Percentiles rank a stretch among this genome's conserved stretches.
Conservation (phyloP, 2,888 invertebrate species). For the Phania funesta region DNA sequence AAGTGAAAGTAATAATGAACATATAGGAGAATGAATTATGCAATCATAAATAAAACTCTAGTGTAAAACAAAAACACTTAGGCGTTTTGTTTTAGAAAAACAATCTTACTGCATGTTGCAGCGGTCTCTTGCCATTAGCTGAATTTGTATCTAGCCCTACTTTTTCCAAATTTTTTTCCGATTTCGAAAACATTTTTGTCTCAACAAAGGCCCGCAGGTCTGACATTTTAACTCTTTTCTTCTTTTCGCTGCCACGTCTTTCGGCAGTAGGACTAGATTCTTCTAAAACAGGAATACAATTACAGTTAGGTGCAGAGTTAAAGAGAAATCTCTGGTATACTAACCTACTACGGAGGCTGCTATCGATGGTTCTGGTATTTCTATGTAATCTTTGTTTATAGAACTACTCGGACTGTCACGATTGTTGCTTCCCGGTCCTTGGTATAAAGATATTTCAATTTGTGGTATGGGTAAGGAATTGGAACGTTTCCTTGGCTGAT, state of each 20-base stretch:
- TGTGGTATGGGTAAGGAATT: constrained; percentile 96
- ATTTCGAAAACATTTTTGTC: constrained; percentile 93
- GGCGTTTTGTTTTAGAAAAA: constrained; percentile 57
- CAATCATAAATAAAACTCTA: constrained; percentile 21
- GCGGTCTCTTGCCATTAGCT: constrained; percentile 82
- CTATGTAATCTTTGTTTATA: constrained; percentile 86
- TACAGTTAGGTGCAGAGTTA: neutral
- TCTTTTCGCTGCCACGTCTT: constrained; percentile 90
- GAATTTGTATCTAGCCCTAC: constrained; percentile 86
- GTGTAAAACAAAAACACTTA: constrained; percentile 59
- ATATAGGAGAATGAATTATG: constrained; percentile 21
- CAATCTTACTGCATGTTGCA: constrained; percentile 84
- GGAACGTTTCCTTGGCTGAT: constrained; percentile 91
- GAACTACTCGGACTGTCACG: constrained; percentile 80
- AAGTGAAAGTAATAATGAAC: no score
- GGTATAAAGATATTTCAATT: constrained; percentile 93
- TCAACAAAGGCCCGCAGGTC: constrained; percentile 95
- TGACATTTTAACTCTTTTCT: constrained; percentile 94
- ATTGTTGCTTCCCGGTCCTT: constrained; percentile 84
- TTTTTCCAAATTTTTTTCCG: constrained; percentile 94
- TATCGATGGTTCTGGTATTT: constrained; percentile 87
- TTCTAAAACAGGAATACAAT: constrained; percentile 69
- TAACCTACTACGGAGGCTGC: constrained; percentile 78
- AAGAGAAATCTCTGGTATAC: constrained; percentile 11
- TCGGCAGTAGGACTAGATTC: constrained; percentile 76